Percentiles rank a stretch among this genome's conserved stretches.
Conservation (phyloP, 2,113 vertebrate species). For the Triplophysa rosa region DNA sequence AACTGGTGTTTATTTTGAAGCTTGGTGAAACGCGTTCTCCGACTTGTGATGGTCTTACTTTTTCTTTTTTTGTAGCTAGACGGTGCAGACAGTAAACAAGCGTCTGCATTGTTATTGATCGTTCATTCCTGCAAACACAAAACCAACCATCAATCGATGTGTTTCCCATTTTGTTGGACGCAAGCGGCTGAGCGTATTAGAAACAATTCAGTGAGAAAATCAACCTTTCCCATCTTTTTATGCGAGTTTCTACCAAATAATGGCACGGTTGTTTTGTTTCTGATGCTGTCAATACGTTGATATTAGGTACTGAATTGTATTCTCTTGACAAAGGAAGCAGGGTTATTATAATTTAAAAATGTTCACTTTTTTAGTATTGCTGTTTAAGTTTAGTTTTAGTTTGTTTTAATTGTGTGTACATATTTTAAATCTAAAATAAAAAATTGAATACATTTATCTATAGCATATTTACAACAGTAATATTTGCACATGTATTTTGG, state of each 20-base stretch:
- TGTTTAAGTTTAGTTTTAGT: no score
- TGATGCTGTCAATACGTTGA: neutral
- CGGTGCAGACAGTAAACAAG: constrained; percentile 48
- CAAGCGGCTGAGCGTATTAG: constrained; percentile 32
- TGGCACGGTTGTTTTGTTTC: constrained; percentile 33
- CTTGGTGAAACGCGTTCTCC: constrained; percentile 13
- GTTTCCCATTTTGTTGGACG: constrained; percentile 35
- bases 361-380: no score
- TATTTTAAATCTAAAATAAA: no score
- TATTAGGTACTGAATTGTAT: no score
- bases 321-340: no score
- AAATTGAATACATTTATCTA: no score
- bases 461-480: no score
- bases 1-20: constrained; percentile 18
- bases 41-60: constrained; percentile 1
- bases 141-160: constrained; percentile 47
- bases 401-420: no score
- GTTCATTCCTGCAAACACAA: constrained; percentile 33
- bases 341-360: no score
- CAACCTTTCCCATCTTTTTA: constrained; percentile 9
- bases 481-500: no score
- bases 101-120: constrained; percentile 55
- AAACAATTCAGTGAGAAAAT: constrained; percentile 36
- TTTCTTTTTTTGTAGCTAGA: constrained; percentile 24
- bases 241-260: constrained; percentile 26